phyloP scores from a whole-genome alignment of 1,140 invertebrate species.

The Propsilocerus akamusi region DNA sequence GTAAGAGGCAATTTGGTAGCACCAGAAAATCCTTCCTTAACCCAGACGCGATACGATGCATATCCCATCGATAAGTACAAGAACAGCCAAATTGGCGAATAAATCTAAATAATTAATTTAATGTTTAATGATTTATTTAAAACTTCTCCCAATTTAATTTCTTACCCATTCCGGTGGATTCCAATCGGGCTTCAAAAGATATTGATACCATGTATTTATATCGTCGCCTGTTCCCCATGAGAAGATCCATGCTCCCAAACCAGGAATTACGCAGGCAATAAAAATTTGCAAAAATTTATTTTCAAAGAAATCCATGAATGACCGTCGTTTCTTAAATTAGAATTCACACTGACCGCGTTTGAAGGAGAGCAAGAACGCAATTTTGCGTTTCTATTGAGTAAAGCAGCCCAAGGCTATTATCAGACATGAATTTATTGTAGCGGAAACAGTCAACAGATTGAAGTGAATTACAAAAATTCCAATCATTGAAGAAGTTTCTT shows the following conservation, averaged over 20 bases:
- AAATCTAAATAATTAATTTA: slow-evolving; percentile 30
- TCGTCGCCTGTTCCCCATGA: background rate
- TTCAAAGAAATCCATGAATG: background rate
- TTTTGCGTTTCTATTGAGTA: too few species aligned
- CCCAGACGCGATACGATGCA: slow-evolving; percentile 66
- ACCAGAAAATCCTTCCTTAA: slow-evolving; percentile 47
- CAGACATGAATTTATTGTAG: too few species aligned
- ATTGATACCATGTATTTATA: background rate
- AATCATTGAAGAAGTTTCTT: too few species aligned
- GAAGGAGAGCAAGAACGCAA: too few species aligned
- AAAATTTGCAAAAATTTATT: background rate
- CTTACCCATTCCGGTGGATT: background rate
- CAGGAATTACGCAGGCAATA: background rate
- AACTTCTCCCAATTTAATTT: background rate
- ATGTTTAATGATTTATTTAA: background rate
- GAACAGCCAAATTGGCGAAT: slow-evolving; percentile 62
- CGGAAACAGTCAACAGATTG: too few species aligned
- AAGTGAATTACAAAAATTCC: too few species aligned
- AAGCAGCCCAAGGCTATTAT: too few species aligned
- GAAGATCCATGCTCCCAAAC: background rate
- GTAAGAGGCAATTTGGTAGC: slow-evolving; percentile 41
- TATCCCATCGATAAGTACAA: slow-evolving; percentile 71
- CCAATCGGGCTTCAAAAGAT: background rate
- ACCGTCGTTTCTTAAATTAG: too few species aligned
- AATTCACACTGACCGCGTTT: too few species aligned